These are phyloP conservation scores for Psix sp. DNA, from an alignment of 1,140 invertebrate genomes.

Conservation along the genomic window DNA sequence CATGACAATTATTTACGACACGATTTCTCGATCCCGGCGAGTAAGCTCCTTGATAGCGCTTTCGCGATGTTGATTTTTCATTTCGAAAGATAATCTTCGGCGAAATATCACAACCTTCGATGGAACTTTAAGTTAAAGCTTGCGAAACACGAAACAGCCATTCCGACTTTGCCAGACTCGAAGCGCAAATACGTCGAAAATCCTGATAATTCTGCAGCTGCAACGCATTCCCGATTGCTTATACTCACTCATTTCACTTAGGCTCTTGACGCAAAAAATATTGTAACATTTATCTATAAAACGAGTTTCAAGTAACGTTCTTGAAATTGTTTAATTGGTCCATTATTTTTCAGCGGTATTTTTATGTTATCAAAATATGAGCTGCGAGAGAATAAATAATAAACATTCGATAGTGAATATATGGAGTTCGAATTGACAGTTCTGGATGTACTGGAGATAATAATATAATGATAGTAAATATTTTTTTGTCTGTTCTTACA, in stretches of 20 bases:
- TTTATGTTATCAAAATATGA: too few species aligned
- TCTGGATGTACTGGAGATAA: too few species aligned
- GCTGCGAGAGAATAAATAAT: too few species aligned
- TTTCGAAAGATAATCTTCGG: conserved; percentile 53
- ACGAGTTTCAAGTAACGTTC: background rate
- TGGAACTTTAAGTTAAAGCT: conserved; percentile 59
- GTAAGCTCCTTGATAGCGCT: conserved; percentile 30
- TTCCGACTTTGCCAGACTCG: conserved; percentile 43
- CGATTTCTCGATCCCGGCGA: background rate
- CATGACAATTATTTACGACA: background rate
- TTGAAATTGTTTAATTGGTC: background rate
- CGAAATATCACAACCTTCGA: conserved; percentile 58
- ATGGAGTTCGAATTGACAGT: too few species aligned
- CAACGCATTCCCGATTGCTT: conserved; percentile 41
- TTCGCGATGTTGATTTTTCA: conserved; percentile 10
- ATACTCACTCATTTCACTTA: conserved; percentile 26
- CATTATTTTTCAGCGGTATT: too few species aligned
- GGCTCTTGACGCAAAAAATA: conserved; percentile 4
- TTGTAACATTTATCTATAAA: conserved; percentile 7
- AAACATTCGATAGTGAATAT: too few species aligned
- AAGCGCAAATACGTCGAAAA: conserved; percentile 51
- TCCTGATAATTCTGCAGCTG: conserved; percentile 43
- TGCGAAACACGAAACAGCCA: conserved; percentile 65
- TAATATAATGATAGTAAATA: too few species aligned
- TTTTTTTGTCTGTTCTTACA: too few species aligned